These are phyloP conservation scores for Hippotragus niger DNA, from an alignment of 2,113 vertebrate species.

Conservation along the genomic window DNA sequence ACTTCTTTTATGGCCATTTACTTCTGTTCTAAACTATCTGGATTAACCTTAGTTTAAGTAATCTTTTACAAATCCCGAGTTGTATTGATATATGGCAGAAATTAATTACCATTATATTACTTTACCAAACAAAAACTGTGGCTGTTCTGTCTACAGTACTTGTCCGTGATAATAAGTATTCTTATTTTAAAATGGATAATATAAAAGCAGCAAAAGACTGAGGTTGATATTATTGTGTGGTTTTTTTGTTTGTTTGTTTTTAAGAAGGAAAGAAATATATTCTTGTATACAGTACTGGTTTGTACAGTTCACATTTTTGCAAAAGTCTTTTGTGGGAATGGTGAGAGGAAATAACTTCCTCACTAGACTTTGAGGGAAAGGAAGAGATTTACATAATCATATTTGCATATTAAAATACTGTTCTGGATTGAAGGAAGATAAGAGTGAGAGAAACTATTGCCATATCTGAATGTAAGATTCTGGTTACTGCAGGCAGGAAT, in stretches of 20 bases:
- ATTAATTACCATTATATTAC: neutral
- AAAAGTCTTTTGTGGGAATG: neutral
- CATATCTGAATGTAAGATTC: neutral
- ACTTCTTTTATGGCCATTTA: neutral
- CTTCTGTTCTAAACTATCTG: conserved; percentile 25
- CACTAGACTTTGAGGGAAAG: conserved; percentile 7
- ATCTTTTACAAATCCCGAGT: neutral
- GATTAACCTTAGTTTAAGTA: conserved; percentile 18
- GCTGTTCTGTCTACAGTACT: neutral
- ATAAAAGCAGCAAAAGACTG: neutral
- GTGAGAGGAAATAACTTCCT: neutral
- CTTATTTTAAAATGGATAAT: conserved; percentile 17
- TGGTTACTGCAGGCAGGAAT: neutral
- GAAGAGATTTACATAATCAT: neutral
- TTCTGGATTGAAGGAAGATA: neutral
- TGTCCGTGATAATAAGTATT: neutral
- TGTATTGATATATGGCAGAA: neutral
- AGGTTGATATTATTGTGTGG: neutral
- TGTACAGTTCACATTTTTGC: neutral
- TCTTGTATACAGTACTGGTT: neutral
- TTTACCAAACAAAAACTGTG: neutral
- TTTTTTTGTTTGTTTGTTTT: neutral
- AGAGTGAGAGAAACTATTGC: neutral
- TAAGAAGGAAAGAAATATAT: neutral
- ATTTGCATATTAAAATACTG: neutral